Evolutionary conservation across 2,888 invertebrate species (phyloP).

Genomic region (Leucophora obtusa): DNA sequence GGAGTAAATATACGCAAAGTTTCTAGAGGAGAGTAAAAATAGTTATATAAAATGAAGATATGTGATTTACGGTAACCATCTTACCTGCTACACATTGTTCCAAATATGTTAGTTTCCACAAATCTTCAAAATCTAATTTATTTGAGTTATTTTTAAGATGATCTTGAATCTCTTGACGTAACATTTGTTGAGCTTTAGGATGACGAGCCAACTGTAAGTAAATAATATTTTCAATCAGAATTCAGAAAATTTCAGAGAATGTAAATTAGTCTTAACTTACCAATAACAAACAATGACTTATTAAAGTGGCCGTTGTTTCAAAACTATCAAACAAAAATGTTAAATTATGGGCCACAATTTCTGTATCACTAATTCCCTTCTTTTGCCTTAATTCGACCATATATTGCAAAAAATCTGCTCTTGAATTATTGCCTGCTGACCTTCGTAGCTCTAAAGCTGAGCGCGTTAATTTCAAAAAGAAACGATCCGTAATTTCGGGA

Average conservation of each 20-base stretch:
- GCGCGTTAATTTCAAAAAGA: conserved; percentile 26
- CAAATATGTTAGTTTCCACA: conserved; percentile 69
- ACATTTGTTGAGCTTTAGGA: conserved; percentile 63
- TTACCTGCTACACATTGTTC: conserved; percentile 69
- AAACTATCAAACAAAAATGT: conserved; percentile 70
- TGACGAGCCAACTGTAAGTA: conserved; percentile 64
- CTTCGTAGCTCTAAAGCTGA: conserved; percentile 41
- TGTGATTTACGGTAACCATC: neutral
- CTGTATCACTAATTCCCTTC: conserved; percentile 24
- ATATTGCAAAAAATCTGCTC: conserved; percentile 69
- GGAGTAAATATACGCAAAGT: conserved; percentile 69
- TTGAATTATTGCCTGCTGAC: conserved; percentile 57
- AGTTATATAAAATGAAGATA: neutral
- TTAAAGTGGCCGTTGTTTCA: conserved; percentile 68
- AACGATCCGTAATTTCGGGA: conserved; percentile 52
- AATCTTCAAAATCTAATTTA: conserved; percentile 23
- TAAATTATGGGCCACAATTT: conserved; percentile 68
- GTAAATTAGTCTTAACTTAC: conserved; percentile 52
- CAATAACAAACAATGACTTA: conserved; percentile 68
- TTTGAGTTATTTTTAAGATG: neutral
- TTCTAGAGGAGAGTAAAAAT: conserved; percentile 56
- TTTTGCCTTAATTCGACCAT: conserved; percentile 64
- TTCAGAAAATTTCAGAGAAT: neutral
- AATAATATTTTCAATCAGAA: neutral
- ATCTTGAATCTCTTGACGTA: conserved; percentile 67